Evolutionary conservation across 2,888 invertebrate genomes (phyloP).

Genomic region (Amphimallon solstitiale): DNA sequence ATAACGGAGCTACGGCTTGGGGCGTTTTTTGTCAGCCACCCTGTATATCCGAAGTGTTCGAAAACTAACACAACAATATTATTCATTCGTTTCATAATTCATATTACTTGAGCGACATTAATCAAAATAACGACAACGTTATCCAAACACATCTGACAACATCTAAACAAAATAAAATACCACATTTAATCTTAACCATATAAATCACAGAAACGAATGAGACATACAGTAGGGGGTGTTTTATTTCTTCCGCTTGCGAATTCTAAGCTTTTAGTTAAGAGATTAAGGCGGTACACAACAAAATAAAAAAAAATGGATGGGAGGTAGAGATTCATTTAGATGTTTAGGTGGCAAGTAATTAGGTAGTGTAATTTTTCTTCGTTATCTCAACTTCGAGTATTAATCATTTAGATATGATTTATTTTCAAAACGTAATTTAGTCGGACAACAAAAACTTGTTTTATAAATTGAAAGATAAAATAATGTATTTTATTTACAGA

Average conservation of each 20-base stretch:
- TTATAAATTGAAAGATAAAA: not conserved
- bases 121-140: slow-evolving; percentile 6
- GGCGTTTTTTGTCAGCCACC: no score
- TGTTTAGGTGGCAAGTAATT: slow-evolving; percentile 11
- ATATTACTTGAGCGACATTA: not conserved
- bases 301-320: not conserved
- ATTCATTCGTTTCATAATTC: not conserved
- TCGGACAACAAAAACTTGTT: not conserved
- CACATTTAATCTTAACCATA: not conserved
- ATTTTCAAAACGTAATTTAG: slow-evolving; percentile 9
- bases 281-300: not conserved
- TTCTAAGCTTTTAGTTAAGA: not conserved
- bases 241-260: not conserved
- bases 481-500: not conserved
- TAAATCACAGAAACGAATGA: not conserved
- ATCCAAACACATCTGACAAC: not conserved
- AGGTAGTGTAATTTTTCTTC: slow-evolving; percentile 29
- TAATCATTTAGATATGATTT: slow-evolving; percentile 24
- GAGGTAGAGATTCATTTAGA: not conserved
- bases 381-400: slow-evolving; percentile 10
- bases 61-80: not conserved
- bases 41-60: no score
- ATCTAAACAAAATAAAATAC: not conserved
- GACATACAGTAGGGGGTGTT: not conserved
- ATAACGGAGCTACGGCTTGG: no score